Conservation (phyloP, 37 sponge, comb jelly and placozoan genomes). For the Bolinopsis microptera region DNA sequence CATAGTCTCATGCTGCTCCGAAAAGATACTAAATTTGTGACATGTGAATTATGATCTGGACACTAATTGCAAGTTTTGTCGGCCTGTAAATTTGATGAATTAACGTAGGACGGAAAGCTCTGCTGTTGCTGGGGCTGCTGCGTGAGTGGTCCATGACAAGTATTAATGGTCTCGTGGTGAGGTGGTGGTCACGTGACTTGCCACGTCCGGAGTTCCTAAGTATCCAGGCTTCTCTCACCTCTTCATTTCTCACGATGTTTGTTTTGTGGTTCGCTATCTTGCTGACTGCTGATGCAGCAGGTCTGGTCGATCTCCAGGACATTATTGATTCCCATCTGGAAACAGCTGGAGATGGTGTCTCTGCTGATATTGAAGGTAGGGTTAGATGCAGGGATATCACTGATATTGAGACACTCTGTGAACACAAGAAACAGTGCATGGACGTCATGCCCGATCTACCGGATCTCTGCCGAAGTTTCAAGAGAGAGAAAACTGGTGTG, state of each 20-base stretch:
- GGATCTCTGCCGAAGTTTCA: slow-evolving; percentile 53
- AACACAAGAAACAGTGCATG: slow-evolving; percentile 39
- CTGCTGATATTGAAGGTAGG: neutral
- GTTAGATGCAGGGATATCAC: slow-evolving; percentile 12
- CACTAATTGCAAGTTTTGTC: neutral
- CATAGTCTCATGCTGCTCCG: neutral
- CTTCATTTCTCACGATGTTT: neutral
- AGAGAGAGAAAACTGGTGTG: slow-evolving; percentile 20
- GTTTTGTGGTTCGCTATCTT: neutral
- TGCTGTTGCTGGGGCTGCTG: neutral
- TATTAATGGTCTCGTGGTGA: no score
- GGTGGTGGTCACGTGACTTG: neutral
- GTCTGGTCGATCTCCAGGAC: neutral
- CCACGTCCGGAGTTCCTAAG: neutral
- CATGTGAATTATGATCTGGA: neutral
- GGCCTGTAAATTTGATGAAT: neutral
- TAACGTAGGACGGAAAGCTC: no score
- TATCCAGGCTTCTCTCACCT: neutral
- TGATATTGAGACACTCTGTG: slow-evolving; percentile 38
- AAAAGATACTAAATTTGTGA: neutral
- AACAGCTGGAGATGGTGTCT: neutral
- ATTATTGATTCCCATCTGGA: neutral
- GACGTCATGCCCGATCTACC: slow-evolving; percentile 36
- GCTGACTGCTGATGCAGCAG: neutral
- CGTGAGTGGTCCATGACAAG: neutral